Percentiles rank a stretch among this genome's conserved stretches.
phyloP scores from a whole-genome alignment of 2,888 invertebrate species.

The Drosophila atripex region DNA sequence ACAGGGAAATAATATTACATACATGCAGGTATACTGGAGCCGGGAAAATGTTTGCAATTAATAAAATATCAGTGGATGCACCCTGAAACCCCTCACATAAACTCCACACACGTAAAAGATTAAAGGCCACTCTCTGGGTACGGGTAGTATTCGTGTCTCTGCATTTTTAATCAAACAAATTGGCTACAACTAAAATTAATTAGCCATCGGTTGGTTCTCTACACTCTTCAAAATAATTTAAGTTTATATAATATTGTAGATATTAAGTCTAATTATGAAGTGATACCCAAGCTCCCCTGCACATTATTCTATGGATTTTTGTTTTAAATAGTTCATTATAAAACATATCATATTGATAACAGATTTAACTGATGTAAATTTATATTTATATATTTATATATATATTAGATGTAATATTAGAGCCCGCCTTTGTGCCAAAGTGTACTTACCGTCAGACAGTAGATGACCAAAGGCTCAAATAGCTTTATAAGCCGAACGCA shows the following conservation, averaged over 20 bases:
- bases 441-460: conserved; percentile 90
- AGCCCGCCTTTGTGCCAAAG: background rate
- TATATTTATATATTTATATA: too few relatives aligned
- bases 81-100: conserved; percentile 16
- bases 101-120: conserved; percentile 13
- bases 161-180: conserved; percentile 77
- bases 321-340: too few relatives aligned
- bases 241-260: background rate
- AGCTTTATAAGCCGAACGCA: conserved; percentile 90
- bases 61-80: conserved; percentile 49
- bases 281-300: background rate
- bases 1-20: conserved; percentile 6
- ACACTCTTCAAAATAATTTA: background rate
- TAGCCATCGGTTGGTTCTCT: conserved; percentile 38
- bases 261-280: background rate
- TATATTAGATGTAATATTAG: background rate
- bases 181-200: conserved; percentile 71
- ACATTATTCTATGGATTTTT: too few relatives aligned
- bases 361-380: too few relatives aligned
- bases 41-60: conserved; percentile 57
- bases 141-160: conserved; percentile 54
- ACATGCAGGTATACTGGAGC: conserved; percentile 34
- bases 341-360: too few relatives aligned
- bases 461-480: conserved; percentile 97
- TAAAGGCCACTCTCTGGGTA: conserved; percentile 17